Base-by-base conservation (phyloP, 1,140 invertebrate species). In the Drosophila obscura region DNA sequence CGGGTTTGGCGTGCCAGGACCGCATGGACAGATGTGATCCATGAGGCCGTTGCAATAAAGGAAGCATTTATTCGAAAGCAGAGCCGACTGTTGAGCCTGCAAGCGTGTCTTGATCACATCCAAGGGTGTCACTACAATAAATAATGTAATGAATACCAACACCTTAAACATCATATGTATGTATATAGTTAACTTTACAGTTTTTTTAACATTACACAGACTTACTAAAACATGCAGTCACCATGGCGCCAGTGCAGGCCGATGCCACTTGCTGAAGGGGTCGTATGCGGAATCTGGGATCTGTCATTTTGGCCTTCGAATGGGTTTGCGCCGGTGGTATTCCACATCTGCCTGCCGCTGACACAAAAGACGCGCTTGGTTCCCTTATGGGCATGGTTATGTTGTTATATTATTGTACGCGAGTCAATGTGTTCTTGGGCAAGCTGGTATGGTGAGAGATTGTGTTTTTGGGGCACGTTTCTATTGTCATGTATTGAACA, bases 21-120 rank as follows among this genome's bases (percentile, higher is more conserved):
- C 92, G 93, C 97, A 98, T n/a, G 95, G 95, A 92, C 98, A 99
- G n/a, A 99, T 92, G 91, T 99, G 98, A 92, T 99, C 99, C 98
- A 99, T 99, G n/a, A 99, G 93, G 0, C 98, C 98, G 94, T 99
- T 99, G 90, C 97, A 99, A 92, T 99, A 99, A 8, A 99, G 92
- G 92, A 98, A 99, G 93, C 98, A 99, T 92, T 97, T 96, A 59
- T 97, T 97, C 19, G 95, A 96, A 5, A 96, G 62, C 48, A 96
- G 26, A 0, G 72, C 65, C 26, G 85, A 83, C 16, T 98, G 96
- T 92, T 99, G 98, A 4, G 97, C 95, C 94, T 99, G 99, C 44
- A 99, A 93, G 31, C 99, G 94, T 71, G 99, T 99, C 94, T 99
- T 99, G 1, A 99, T 97, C 15, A 99, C 99, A 94, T 99, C 99